Evolutionary conservation across 2,113 vertebrate species (phyloP), one percentile per base, ranked within the genome.

Genomic region (Pseudopodoces humilis): DNA sequence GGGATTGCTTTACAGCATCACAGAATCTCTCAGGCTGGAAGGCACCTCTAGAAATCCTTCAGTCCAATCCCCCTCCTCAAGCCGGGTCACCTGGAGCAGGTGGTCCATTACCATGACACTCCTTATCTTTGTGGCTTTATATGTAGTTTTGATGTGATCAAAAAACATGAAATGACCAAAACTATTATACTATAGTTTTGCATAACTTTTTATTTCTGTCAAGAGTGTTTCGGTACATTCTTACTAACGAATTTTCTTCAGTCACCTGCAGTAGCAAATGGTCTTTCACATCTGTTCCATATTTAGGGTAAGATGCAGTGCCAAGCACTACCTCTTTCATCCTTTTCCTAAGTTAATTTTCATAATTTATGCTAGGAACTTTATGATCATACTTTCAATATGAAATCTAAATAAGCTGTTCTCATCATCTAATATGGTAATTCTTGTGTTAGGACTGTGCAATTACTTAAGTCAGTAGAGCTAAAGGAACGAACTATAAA

Each of bases 101-200:
- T 53, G 8, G 11, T 67, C 17, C 50, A 50, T n/a, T 14, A 28
- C 30, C 2, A 2, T 9, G 65, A 33, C 0, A 2, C 30, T 87
- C 77, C 19, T n/a, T 90, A 33, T 70, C 35, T 87, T 94, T 71
- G 56, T 2, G 33, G 7, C 4, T 58, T n/a, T 70, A 7, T n/a
- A 37, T 52, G 15, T 50, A n/a, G 11, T 41, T 86, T 56, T 50
- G 15, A n/a, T 62, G 14, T 64, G 1, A 8, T 72, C 25, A 49
- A 13, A 49, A 13, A 93, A 15, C 8, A 11, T 41, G 7, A 77
- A 70, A 11, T 47, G 17, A 47, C 13, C 10, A 55, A 82, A 82
- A 35, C 0, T 21, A 20, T 76, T 46, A 27, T 0, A 1, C 6
- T 63, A 4, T 21, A 39, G 8, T 74, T 27, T 52, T 69, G 12